Base-by-base conservation (phyloP, 2,797 vertebrate genomes). In the Gallirallus australis region DNA sequence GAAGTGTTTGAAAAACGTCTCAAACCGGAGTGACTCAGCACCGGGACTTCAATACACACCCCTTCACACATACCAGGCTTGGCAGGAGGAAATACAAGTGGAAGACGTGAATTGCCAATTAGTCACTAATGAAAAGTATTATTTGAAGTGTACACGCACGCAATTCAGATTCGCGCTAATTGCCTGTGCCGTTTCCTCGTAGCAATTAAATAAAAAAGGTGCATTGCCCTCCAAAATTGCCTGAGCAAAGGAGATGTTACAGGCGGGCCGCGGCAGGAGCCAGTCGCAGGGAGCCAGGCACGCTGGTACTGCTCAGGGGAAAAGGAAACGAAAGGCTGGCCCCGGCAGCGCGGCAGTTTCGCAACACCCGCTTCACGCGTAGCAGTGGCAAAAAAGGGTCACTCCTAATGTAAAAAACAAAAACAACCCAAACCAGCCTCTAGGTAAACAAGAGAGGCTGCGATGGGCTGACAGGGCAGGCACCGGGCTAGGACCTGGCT, bases 181-280 rank as follows among this genome's bases (percentile, higher is more conserved):
- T 1, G 19, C 30, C 50, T 1, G 30, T 0, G 17, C 48, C 2
- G 0, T 0, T 10, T 12, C 5, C 14, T 14, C 19, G 0, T 1
- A 2, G 37, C 61, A 5, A 8, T 37, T 0, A 7, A 2, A 6
- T 2, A 13, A 3, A 4, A 42, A 1, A n/a, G 40, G 47, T 7
- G 24, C 6, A 4, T 2, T 1, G 0, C 3, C 9, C 70, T 1
- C 19, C 21, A 0, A 6, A 7, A 14, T 2, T 0, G 11, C 47
- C 2, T 0, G 0, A 0, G 12, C 61, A 27, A 37, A 23, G 1
- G 18, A 16, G 33, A 7, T 30, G 30, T 28, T 7, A 65, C 16
- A 27, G 13, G 31, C 47, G 17, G 35, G 0, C 24, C 12, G 75
- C 12, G 23, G 50, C 50, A 6, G 57, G 50, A 45, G 33, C 19